Conservation (phyloP, 2,888 invertebrate genomes). For the Sphinx pinastri region DNA sequence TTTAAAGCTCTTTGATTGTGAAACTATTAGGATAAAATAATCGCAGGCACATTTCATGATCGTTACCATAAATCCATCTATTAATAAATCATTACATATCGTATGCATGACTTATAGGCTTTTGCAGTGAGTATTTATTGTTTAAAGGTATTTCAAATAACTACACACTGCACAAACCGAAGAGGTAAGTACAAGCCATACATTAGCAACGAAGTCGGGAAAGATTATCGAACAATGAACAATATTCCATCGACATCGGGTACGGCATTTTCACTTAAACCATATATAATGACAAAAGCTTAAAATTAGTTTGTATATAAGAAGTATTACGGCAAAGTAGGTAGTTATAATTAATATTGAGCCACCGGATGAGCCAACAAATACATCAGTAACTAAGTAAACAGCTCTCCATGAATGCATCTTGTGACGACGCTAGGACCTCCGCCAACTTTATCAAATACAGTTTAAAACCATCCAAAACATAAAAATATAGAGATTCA, state of each 20-base stretch:
- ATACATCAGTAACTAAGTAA: background rate
- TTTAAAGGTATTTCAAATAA: background rate
- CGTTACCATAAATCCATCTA: constrained; percentile 12
- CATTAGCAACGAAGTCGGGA: background rate
- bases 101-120: background rate
- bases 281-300: background rate
- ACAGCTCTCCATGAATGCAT: background rate
- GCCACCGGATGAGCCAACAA: background rate
- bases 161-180: background rate
- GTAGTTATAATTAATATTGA: background rate
- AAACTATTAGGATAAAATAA: constrained; percentile 25
- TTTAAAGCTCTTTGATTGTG: constrained; percentile 26
- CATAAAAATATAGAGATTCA: background rate
- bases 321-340: background rate
- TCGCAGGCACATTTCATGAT: constrained; percentile 32
- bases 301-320: background rate
- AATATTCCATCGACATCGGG: background rate
- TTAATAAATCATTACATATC: background rate
- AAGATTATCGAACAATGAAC: background rate
- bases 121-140: background rate
- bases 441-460: background rate
- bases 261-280: constrained; percentile 2
- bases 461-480: background rate
- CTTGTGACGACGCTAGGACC: background rate
- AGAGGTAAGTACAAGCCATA: constrained; percentile 6